Base-by-base conservation (phyloP, 2,797 vertebrate species). In the Pagetopsis macropterus region DNA sequence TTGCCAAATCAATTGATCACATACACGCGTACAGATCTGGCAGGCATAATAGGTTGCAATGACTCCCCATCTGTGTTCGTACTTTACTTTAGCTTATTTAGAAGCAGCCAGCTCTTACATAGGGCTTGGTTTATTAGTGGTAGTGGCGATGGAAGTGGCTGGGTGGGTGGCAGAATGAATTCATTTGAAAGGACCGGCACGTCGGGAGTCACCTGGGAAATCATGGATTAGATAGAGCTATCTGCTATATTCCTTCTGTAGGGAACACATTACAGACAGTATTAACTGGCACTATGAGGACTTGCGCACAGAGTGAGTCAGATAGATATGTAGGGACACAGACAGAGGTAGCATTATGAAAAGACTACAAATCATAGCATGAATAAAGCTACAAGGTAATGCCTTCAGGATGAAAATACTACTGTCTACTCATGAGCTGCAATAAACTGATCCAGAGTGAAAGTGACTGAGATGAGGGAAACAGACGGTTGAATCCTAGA, bases 161-260 rank as follows among this genome's bases (percentile, higher is more conserved):
- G 57, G 58, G 70, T 49, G 57, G 58, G 70, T 82, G 62, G 50
- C 40, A 44, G 61, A 73, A 81, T 82, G 12, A 78, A 86, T 85
- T 82, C 1, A 69, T 82, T 88, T 75, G 63, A 73, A 75, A 78
- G 9, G 15, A 82, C 67, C 15, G 8, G 45, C 63, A 59, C 65
- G 68, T 68, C 44, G 11, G 52, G n/a, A 46, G 46, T 70, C 88
- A 58, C 58, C 33, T 50, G 81, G 79, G 85, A 86, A 88, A 88
- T 88, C 78, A 84, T 16, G 51, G 66, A 82, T 82, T 83, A 74
- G 70, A 87, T 81, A 64, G 79, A 80, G 61, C 49, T 79, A 83
- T 65, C 72, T 82, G 71, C n/a, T 41, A 27, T 69, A 58, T 75
- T 78, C 50, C 52, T 82, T 55, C 54, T 64, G 15, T 61, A 69